These are phyloP conservation scores for Agelastica alni DNA, from an alignment of 2,888 invertebrate genomes.

Conservation along the genomic window DNA sequence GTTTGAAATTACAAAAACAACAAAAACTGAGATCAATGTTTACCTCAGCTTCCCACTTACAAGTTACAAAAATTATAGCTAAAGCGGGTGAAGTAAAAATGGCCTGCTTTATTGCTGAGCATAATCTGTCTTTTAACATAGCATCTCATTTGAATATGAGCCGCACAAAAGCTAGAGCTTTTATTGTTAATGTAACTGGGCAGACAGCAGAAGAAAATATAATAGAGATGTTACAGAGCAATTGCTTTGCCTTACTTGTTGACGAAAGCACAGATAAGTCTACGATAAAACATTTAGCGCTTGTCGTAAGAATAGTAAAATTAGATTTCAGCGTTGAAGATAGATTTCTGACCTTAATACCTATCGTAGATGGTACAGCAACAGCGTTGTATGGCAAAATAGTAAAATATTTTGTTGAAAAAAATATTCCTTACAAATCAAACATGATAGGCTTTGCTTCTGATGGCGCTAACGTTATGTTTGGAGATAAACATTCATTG, in stretches of 20 bases:
- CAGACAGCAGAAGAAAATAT: neutral
- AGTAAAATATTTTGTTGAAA: neutral
- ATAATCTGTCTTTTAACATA: no score
- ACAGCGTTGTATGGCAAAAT: constrained; percentile 3
- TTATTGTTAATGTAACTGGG: neutral
- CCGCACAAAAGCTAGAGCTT: neutral
- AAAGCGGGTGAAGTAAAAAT: no score
- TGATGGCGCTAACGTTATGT: constrained; percentile 25
- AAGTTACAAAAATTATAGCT: neutral
- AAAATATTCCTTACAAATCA: constrained; percentile 27
- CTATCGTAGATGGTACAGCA: constrained; percentile 2
- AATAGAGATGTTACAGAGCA: neutral
- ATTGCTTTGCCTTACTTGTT: neutral
- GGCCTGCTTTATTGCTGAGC: no score
- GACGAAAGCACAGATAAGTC: no score
- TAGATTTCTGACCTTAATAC: constrained; percentile 14
- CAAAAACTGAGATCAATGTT: no score
- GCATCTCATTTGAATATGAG: no score
- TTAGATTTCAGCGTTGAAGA: no score
- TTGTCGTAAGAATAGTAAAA: no score
- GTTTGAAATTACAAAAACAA: no score
- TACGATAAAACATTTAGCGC: no score
- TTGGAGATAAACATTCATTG: constrained; percentile 31
- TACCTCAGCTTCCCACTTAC: neutral
- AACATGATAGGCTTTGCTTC: constrained; percentile 33